A percentile compares a stretch with the other conserved stretches of the same genome.
phyloP scores from a whole-genome alignment of 2,888 invertebrate genomes.

The Lapara coniferarum region DNA sequence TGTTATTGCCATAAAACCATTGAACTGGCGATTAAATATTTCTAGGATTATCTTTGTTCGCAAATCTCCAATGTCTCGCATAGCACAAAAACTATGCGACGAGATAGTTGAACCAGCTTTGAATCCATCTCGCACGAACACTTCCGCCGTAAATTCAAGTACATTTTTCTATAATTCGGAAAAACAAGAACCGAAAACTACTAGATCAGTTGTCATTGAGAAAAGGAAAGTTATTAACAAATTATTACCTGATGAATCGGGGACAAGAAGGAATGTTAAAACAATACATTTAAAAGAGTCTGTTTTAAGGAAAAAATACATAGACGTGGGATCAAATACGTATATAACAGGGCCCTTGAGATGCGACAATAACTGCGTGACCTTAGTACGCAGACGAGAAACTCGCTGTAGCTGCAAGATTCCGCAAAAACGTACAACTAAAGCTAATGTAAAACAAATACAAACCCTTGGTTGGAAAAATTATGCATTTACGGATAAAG shows the following conservation, averaged over 20 bases:
- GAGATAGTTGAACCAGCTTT: slow-evolving; percentile 58
- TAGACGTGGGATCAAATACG: slow-evolving; percentile 56
- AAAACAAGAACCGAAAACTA: slow-evolving; percentile 40
- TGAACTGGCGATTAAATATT: background rate
- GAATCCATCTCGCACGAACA: slow-evolving; percentile 39
- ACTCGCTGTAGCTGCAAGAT: slow-evolving; percentile 48
- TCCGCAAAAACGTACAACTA: slow-evolving; percentile 36
- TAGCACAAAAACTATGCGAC: slow-evolving; percentile 60
- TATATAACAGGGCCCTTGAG: slow-evolving; percentile 50
- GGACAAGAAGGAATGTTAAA: slow-evolving; percentile 37
- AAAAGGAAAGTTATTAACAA: slow-evolving; percentile 52
- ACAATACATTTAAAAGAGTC: slow-evolving; percentile 48
- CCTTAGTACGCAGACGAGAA: slow-evolving; percentile 54
- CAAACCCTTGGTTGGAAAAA: slow-evolving; percentile 46
- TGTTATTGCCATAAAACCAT: background rate
- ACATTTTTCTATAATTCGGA: slow-evolving; percentile 30
- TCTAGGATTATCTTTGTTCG: background rate
- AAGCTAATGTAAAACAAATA: slow-evolving; percentile 46
- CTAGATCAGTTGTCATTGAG: slow-evolving; percentile 45
- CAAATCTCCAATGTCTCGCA: slow-evolving; percentile 51
- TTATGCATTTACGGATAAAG: slow-evolving; percentile 51
- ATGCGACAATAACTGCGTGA: slow-evolving; percentile 58
- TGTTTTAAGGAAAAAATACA: slow-evolving; percentile 43
- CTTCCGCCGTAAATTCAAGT: slow-evolving; percentile 26
- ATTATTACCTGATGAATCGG: slow-evolving; percentile 39